Evolutionary conservation across 1,140 invertebrate species (phyloP), one percentile per base, ranked within the genome.

Genomic region (Druon quercuslanigerum): DNA sequence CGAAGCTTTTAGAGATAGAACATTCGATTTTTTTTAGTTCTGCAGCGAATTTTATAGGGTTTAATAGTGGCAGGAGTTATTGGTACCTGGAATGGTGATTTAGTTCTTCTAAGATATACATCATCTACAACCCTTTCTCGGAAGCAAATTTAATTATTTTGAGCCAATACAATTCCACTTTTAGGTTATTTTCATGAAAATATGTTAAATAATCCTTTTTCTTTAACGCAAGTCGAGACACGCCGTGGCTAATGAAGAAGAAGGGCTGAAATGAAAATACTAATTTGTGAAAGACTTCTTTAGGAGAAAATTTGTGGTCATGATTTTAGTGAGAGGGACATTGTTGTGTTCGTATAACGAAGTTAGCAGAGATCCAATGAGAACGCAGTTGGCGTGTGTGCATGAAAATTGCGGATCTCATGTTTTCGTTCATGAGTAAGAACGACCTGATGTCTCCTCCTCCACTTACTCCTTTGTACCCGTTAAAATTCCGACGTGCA

Each of bases 401-500:
- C 40, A 11, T 33, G 25, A 33, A 46, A 46, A 46, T 46, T 46
- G 40, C 82, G 79, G 79, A 81, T 84, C 79, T 82, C 79, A 80
- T 80, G 79, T 79, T 80, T 80, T 84, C 77, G 78, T 80, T 78
- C 81, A 73, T 77, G 83, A 82, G 76, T 81, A 81, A 81, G 83
- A 83, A 79, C 78, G 79, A 77, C 16, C 79, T 79, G 79, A 81
- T 78, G 77, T 84, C 79, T 78, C 77, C 71, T 79, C 74, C 79
- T 77, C 79, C 76, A 75, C 77, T 72, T 81, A 17, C 82, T 81
- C 80, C 80, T 83, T 80, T 82, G 73, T 82, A 50, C 70, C 82
- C 78, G 82, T 83, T 81, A 83, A 83, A 83, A 83, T 83, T 83
- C 79, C 82, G 77, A 77, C 82, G 82, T 73, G 78, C 80, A 75